Evolutionary conservation across 1,140 invertebrate genomes (phyloP), one percentile per base, ranked within the genome.

Genomic region (Diuraphis noxia): DNA sequence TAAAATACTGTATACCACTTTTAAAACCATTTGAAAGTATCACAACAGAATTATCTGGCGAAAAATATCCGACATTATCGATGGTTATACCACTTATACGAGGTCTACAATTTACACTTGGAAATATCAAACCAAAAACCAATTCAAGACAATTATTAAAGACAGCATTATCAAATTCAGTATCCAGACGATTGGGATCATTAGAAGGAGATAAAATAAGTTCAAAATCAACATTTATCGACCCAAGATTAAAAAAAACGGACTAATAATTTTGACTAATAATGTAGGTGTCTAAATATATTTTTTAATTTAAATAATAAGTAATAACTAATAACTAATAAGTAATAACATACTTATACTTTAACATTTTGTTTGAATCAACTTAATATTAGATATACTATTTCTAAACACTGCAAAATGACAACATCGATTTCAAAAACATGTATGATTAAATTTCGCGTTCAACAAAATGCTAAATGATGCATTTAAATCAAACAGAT

Each of bases 31-130:
- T 92, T 19, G 40, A 88, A 25, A 92, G 79, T 3, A 90, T 92
- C 87, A 89, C 92, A 25, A 38, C 88, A 23, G 92, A 92, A 92
- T 92, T 92, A 87, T 93, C 92, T 36, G 93, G 92, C 40, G 92
- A 92, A 92, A 93, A 93, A 92, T 93, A 93, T 93, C 87, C 91
- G 38, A 93, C 93, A 21, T 91, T 93, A 49, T 93, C 92, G 23
- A 85, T 91, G 52, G 81, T 93, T 41, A 93, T 93, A 81, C 93
- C 93, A 92, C 90, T 93, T 86, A 92, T 93, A 82, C 82, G 93
- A 91, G 86, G 81, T 10, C 30, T 41, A n/a, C 84, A 49, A 36
- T 49, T 19, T 46, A 85, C n/a, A 0, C 17, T 85, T n/a, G 19
- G 19, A 85, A 85, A 85, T 49, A 46, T 85, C 25, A 85, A 85